Evolutionary conservation across 2,888 invertebrate species (phyloP).

Genomic region (Tinea trinotella): DNA sequence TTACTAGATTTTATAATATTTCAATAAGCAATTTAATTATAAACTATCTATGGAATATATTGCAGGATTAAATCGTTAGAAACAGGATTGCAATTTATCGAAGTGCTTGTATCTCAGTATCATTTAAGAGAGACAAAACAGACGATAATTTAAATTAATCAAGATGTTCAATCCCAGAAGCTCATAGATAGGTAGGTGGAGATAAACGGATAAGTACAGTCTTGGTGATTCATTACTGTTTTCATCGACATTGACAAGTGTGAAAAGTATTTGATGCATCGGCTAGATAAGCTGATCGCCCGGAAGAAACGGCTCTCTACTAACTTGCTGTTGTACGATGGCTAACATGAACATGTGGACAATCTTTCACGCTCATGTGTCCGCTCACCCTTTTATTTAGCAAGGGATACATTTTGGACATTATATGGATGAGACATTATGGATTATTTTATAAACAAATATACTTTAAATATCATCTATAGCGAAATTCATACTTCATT

Average conservation of each 20-base stretch:
- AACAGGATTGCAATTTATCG: not conserved
- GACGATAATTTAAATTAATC: conserved; percentile 1
- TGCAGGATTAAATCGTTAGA: not conserved
- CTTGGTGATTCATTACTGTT: conserved; percentile 20
- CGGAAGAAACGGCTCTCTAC: not conserved
- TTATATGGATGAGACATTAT: conserved; percentile 28
- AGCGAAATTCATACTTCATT: too few relatives aligned
- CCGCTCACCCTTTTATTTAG: conserved; percentile 64
- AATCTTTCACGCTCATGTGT: conserved; percentile 73
- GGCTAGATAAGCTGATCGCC: conserved; percentile 49
- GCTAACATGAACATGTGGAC: conserved; percentile 60
- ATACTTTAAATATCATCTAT: too few relatives aligned
- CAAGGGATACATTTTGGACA: conserved; percentile 38
- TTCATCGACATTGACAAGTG: conserved; percentile 47
- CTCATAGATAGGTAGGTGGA: not conserved
- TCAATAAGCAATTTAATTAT: not conserved
- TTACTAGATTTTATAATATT: not conserved
- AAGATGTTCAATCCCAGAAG: conserved; percentile 8
- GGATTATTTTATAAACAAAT: not conserved
- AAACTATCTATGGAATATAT: not conserved
- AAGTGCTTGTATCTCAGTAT: not conserved
- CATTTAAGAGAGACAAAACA: not conserved
- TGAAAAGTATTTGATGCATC: conserved; percentile 48
- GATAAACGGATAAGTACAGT: conserved; percentile 3
- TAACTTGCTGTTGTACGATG: not conserved